These are phyloP conservation scores for Callinectes sapidus DNA, from an alignment of 2,888 invertebrate species.

Conservation along the genomic window DNA sequence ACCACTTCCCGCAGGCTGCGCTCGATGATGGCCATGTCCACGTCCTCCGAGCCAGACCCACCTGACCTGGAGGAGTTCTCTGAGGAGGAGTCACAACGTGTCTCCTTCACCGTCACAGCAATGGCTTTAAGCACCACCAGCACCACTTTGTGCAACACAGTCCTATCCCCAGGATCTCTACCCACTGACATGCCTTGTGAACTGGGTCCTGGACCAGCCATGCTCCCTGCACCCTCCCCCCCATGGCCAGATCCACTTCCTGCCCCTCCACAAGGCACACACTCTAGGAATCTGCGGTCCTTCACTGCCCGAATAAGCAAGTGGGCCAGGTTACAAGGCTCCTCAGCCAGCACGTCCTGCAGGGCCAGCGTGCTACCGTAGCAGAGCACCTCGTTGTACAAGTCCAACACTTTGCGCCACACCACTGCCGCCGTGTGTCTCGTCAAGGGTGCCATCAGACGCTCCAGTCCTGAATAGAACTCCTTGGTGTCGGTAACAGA, in stretches of 20 bases:
- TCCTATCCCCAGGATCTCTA: constrained; percentile 81
- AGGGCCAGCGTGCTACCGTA: constrained; percentile 92
- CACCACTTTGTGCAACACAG: constrained; percentile 89
- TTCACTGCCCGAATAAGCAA: constrained; percentile 90
- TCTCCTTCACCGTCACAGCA: constrained; percentile 92
- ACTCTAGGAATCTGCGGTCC: constrained; percentile 86
- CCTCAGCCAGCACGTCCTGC: constrained; percentile 91
- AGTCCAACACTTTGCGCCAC: constrained; percentile 88
- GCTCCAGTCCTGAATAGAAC: constrained; percentile 88
- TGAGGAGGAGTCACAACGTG: constrained; percentile 85
- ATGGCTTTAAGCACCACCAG: constrained; percentile 91
- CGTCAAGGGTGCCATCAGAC: constrained; percentile 74
- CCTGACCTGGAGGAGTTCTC: constrained; percentile 82
- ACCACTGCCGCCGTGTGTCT: constrained; percentile 84
- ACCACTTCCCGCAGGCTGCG: constrained; percentile 86
- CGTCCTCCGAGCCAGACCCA: constrained; percentile 83
- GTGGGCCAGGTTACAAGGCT: constrained; percentile 90
- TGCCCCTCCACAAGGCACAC: constrained; percentile 75
- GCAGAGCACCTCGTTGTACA: constrained; percentile 92
- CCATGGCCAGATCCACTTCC: constrained; percentile 58
- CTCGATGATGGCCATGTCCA: constrained; percentile 92
- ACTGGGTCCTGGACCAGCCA: constrained; percentile 57
- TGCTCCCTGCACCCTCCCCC: constrained; percentile 43
- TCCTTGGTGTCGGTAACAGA: constrained; percentile 92
- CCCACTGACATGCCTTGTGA: constrained; percentile 45